Evolutionary conservation across 2,113 vertebrate species (phyloP).

Genomic region (Montifringilla adamsi): DNA sequence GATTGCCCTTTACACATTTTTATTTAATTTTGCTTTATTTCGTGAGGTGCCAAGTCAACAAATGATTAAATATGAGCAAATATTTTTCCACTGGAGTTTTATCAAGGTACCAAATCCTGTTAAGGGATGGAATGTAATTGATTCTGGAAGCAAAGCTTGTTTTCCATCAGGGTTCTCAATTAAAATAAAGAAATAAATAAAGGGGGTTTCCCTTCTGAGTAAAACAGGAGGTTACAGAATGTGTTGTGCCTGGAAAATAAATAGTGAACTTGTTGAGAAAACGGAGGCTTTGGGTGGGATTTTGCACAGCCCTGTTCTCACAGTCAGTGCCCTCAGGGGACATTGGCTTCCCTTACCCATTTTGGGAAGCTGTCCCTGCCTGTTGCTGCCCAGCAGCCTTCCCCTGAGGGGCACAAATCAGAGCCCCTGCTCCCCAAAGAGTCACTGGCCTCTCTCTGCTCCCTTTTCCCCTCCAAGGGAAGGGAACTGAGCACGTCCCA

Average conservation of each 20-base stretch:
- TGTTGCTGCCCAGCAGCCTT: background rate
- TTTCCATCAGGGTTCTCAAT: background rate
- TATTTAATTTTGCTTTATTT: conserved; percentile 54
- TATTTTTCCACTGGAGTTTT: conserved; percentile 51
- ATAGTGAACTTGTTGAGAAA: background rate
- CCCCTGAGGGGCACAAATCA: background rate
- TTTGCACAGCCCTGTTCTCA: background rate
- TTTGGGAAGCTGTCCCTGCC: background rate
- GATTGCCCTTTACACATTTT: conserved; percentile 51
- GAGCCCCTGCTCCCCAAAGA: background rate
- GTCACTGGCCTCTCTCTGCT: background rate
- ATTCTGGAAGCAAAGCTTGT: conserved; percentile 11
- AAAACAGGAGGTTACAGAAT: background rate
- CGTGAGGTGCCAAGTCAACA: conserved; percentile 46
- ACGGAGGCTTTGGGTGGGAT: background rate
- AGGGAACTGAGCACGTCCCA: fast-evolving
- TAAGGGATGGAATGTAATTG: conserved; percentile 33
- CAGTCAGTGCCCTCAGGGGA: fast-evolving
- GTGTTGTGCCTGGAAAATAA: background rate
- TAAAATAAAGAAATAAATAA: background rate
- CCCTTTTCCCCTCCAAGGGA: too few species aligned
- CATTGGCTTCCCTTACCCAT: background rate
- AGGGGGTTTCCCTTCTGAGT: background rate
- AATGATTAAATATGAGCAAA: conserved; percentile 61
- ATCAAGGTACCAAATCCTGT: conserved; percentile 54